Percentiles rank a stretch among this genome's conserved stretches.
phyloP scores from a whole-genome alignment of 2,113 vertebrate genomes.

The Coryphaenoides rupestris region DNA sequence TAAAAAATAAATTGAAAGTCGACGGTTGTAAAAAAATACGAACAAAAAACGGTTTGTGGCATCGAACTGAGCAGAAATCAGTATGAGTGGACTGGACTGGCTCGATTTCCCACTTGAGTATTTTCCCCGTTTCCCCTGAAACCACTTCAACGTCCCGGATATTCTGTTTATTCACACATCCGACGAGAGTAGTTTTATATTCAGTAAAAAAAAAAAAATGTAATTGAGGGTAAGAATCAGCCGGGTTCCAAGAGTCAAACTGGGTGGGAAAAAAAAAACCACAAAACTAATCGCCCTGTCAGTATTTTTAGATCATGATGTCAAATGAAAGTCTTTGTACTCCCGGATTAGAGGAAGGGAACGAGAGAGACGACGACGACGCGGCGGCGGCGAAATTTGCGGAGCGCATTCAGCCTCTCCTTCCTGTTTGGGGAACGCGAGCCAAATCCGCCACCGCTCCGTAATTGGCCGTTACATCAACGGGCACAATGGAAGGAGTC shows the following conservation, averaged over 20 bases:
- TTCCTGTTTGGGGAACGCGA: constrained; percentile 26
- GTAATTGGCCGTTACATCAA: constrained; percentile 40
- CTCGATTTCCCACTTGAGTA: too few relatives aligned
- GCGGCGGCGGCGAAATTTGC: constrained; percentile 11
- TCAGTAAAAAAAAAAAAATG: too few relatives aligned
- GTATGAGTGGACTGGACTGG: too few relatives aligned
- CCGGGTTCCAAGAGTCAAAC: constrained; percentile 4
- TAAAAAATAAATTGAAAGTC: too few relatives aligned
- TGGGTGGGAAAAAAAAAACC: constrained; percentile 1
- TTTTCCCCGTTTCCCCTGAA: too few relatives aligned
- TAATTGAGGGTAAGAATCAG: too few relatives aligned
- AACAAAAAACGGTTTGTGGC: too few relatives aligned
- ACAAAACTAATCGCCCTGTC: neutral
- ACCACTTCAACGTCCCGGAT: too few relatives aligned
- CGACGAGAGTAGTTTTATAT: too few relatives aligned
- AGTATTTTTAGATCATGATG: constrained; percentile 18
- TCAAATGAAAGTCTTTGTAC: constrained; percentile 7
- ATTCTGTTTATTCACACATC: too few relatives aligned
- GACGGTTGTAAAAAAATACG: too few relatives aligned
- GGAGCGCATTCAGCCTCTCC: neutral
- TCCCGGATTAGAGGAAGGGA: constrained; percentile 47
- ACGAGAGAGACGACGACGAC: constrained; percentile 36
- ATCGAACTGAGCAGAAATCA: too few relatives aligned
- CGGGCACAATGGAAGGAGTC: constrained; percentile 10
- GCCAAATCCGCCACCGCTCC: constrained; percentile 27